Conservation (phyloP, 2,113 vertebrate genomes). For the Pelmatolapia mariae region DNA sequence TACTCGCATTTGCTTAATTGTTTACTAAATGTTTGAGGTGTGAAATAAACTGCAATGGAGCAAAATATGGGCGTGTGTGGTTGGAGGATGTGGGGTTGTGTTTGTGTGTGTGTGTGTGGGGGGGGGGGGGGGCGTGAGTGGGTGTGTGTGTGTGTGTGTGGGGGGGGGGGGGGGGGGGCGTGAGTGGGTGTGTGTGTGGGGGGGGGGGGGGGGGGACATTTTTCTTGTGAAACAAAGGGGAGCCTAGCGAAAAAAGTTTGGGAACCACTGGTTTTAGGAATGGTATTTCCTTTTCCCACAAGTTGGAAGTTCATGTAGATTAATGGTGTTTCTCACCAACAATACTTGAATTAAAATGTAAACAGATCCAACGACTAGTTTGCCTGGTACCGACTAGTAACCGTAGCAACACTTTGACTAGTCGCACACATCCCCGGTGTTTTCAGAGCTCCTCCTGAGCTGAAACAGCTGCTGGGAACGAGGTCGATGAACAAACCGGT, state of each 20-base stretch:
- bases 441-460: not conserved
- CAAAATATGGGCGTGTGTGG: too few relatives aligned
- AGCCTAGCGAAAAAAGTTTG: rapidly evolving
- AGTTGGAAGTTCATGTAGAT: not conserved
- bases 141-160: too few relatives aligned
- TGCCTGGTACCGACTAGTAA: not conserved
- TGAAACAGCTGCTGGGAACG: not conserved
- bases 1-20: too few relatives aligned
- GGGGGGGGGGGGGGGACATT: too few relatives aligned
- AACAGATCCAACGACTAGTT: not conserved
- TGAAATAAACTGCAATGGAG: rapidly evolving
- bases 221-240: not conserved
- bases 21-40: too few relatives aligned
- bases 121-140: too few relatives aligned
- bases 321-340: not conserved
- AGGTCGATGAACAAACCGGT: not conserved
- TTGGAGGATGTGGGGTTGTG: too few relatives aligned
- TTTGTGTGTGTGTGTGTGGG: too few relatives aligned
- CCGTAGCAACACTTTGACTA: not conserved
- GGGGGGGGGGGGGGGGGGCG: too few relatives aligned
- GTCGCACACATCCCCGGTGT: not conserved
- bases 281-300: not conserved
- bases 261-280: not conserved
- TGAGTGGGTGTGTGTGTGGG: too few relatives aligned
- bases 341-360: not conserved